Conservation (phyloP, 2,888 invertebrate species). For the Caenorhabditis sinica region DNA sequence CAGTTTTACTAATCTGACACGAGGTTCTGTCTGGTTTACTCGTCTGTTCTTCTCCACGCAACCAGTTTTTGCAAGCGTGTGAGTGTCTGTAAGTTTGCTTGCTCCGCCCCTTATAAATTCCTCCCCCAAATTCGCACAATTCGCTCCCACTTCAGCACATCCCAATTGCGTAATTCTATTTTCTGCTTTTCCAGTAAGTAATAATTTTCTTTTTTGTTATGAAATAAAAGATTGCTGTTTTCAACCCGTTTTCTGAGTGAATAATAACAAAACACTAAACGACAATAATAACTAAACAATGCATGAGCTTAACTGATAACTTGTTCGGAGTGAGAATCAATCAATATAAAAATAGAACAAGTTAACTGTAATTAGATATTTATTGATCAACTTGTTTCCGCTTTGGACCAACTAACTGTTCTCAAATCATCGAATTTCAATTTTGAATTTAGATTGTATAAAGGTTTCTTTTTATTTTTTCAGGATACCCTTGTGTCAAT, state of each 20-base stretch:
- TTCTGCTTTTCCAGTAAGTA: slow-evolving; percentile 26
- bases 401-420: slow-evolving; percentile 28
- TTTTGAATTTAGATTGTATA: slow-evolving; percentile 27
- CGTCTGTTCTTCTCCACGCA: slow-evolving; percentile 19
- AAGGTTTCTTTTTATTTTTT: neutral
- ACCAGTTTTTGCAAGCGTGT: slow-evolving; percentile 27
- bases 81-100: slow-evolving; percentile 35
- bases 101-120: neutral
- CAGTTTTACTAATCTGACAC: slow-evolving; percentile 58
- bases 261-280: neutral
- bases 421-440: neutral
- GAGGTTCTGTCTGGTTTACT: slow-evolving; percentile 39
- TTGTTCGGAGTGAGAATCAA: slow-evolving; percentile 29
- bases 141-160: slow-evolving; percentile 21
- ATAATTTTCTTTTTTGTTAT: slow-evolving; percentile 15
- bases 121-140: slow-evolving; percentile 4
- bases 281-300: slow-evolving; percentile 17
- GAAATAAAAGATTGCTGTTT: slow-evolving; percentile 55
- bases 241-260: neutral
- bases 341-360: neutral
- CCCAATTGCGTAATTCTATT: slow-evolving; percentile 39
- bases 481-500: neutral
- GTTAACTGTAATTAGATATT: slow-evolving; percentile 47
- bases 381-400: slow-evolving; percentile 37
- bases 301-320: slow-evolving; percentile 32